Evolutionary conservation across 2,888 invertebrate species (phyloP), one percentile per base, ranked within the genome.

Genomic region (Cyclophora albipunctata): DNA sequence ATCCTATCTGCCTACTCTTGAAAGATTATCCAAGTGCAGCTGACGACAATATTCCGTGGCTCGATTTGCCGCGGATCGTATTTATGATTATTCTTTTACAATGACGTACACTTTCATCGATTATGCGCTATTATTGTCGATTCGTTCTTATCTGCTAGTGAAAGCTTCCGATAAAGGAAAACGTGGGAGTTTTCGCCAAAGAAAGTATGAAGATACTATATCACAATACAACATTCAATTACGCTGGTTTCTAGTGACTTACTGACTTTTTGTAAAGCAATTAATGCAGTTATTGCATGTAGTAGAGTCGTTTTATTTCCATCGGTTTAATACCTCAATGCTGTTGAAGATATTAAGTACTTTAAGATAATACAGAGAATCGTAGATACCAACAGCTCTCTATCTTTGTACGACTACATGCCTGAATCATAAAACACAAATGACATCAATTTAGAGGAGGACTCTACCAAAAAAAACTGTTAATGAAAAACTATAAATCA

Each of bases 111-210:
- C 74, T 78, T 79, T 78, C 75, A 67, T 77, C 69, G 67, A 71
- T 73, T 71, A 72, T 69, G 66, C 69, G 63, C 69, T 62, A 72
- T 81, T 75, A 78, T 73, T 71, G 74, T 71, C 70, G 71, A 73
- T 80, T 73, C 69, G 70, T 77, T 81, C 70, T 81, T 81, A 81
- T 81, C 77, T 74, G 60, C 58, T 67, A 73, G 79, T 78, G 85
- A 85, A 84, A 83, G 83, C 81, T 66, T 73, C 66, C 72, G 71
- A 83, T 83, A 74, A 72, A 79, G 80, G 79, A 84, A 84, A 86
- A 84, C 86, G 86, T 87, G 86, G 81, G 86, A 87, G 73, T 68
- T 65, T 68, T 65, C 58, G 48, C 59, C 64, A 73, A 81, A 73
- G 82, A 85, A 84, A 83, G 81, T 78, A 73, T 66, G 67, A 66